A percentile compares a stretch with the other conserved stretches of the same genome.
These are phyloP conservation scores for Sialia sialis DNA, from an alignment of 2,113 vertebrate species.

Conservation along the genomic window DNA sequence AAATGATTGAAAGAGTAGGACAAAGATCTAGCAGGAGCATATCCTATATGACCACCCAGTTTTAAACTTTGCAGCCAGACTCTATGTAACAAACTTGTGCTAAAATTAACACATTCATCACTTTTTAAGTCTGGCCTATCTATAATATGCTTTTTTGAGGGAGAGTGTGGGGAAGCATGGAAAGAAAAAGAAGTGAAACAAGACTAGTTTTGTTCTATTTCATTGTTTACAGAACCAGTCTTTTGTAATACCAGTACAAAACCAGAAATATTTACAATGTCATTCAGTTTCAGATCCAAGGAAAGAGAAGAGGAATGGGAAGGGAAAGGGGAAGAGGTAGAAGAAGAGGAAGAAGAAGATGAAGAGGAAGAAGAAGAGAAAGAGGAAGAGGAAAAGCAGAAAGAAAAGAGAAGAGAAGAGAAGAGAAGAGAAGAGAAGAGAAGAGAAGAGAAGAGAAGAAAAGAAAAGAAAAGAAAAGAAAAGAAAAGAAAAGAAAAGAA, in stretches of 20 bases:
- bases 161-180: not conserved
- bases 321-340: no score
- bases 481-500: no score
- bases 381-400: no score
- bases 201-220: not conserved
- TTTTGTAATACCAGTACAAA: not conserved
- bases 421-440: no score
- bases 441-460: no score
- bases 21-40: not conserved
- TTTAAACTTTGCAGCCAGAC: not conserved
- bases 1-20: not conserved
- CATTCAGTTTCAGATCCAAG: not conserved
- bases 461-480: no score
- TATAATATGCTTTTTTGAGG: not conserved
- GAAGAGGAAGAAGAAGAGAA: not conserved
- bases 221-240: not conserved
- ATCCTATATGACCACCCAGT: not conserved
- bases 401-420: no score
- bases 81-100: not conserved
- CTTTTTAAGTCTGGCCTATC: not conserved
- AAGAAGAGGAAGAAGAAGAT: no score
- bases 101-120: not conserved
- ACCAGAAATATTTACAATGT: not conserved
- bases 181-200: not conserved
- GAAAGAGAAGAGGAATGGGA: no score